These are phyloP conservation scores for Sthenelais limicola DNA, from an alignment of 2,888 invertebrate species.

Conservation along the genomic window DNA sequence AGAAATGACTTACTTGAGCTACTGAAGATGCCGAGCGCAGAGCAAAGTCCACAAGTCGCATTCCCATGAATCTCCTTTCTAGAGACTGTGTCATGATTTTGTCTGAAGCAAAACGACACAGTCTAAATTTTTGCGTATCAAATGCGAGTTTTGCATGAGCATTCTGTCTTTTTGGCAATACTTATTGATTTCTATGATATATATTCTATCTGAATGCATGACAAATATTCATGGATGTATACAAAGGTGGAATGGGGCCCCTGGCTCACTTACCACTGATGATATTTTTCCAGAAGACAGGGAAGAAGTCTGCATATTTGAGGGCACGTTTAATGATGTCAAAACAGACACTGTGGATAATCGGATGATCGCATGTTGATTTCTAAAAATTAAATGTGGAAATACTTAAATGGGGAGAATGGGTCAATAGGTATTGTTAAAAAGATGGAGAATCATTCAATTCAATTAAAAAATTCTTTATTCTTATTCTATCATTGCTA, in stretches of 20 bases:
- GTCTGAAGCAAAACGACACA: constrained; percentile 26
- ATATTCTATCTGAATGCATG: too few relatives aligned
- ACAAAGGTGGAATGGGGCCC: too few relatives aligned
- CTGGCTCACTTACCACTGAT: constrained; percentile 51
- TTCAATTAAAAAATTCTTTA: too few relatives aligned
- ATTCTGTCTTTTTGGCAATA: too few relatives aligned
- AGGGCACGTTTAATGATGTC: constrained; percentile 46
- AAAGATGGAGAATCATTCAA: too few relatives aligned
- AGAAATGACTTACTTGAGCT: constrained; percentile 47
- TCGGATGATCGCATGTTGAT: constrained; percentile 49
- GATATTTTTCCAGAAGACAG: constrained; percentile 51
- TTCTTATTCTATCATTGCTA: too few relatives aligned
- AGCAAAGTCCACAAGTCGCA: constrained; percentile 50
- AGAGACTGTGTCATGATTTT: constrained; percentile 23
- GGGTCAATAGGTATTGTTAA: too few relatives aligned
- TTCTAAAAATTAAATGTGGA: constrained; percentile 51
- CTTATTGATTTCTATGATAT: too few relatives aligned
- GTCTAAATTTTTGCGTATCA: too few relatives aligned
- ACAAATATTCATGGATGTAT: too few relatives aligned
- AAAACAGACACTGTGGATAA: constrained; percentile 53
- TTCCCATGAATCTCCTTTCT: constrained; percentile 41
- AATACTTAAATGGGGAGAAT: not conserved
- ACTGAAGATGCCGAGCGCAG: constrained; percentile 45
- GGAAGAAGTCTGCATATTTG: constrained; percentile 39
- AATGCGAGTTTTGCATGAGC: too few relatives aligned